Base-by-base conservation (phyloP, 1,140 invertebrate species). In the Odontomachus brunneus region DNA sequence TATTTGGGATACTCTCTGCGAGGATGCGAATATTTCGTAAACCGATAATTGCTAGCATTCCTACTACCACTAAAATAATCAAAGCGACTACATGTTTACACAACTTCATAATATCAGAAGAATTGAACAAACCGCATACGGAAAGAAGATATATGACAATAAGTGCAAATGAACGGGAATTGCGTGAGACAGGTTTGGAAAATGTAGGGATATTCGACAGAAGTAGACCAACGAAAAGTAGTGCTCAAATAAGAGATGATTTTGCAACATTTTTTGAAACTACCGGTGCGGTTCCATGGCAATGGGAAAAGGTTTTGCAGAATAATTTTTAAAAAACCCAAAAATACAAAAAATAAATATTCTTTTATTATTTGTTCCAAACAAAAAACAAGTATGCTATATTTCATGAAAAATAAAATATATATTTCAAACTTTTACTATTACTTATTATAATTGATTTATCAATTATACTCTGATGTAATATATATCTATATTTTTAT, bases 251-350 rank as follows among this genome's bases (percentile, higher is more conserved):
- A 17, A 49, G 65, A 67, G 65, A 67, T 17, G 0, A 67, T 26
- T 67, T 67, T 67, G 65, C 44, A 67, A 67, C n/a, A 67, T 67
- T 49, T 49, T 67, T 67, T 49, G 22, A 67, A 67, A 67, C 65
- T 3, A 67, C 65, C 0, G 22, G 65, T 66, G 63, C 63, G 5
- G 22, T 67, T 67, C 7, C 65, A 67, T 67, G 38, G 22, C 65
- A 49, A 5, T 49, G 44, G 19, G 19, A 49, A 19, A 49, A 66
- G 5, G 65, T 66, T 66, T 3, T 66, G 1, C 22, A 66, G 14
- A 49, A 66, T 66, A 66, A 38, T 26, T 66, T 66, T 11, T 26
- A 7, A 66, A 66, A 9, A 49, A 62, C 26, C 17, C 15, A 66
- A 2, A 15, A 44, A 15, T 65, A 44, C n/a, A n/a, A n/a, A 44